A percentile compares a stretch with the other conserved stretches of the same genome.
Conservation (phyloP, 2,797 vertebrate species). For the Tenualosa ilisha region DNA sequence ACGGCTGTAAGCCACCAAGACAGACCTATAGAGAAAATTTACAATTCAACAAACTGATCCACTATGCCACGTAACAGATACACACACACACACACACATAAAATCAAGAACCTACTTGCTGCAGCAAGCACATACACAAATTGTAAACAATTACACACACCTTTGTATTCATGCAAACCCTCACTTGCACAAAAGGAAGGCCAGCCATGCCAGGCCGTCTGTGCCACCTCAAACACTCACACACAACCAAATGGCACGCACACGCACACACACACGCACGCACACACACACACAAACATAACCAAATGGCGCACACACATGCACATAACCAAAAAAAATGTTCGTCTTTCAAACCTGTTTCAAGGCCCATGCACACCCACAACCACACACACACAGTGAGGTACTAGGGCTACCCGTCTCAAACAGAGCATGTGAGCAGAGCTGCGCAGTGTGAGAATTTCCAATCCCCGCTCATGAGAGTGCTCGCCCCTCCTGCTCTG, state of each 20-base stretch:
- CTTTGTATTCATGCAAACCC: background rate
- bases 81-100: background rate
- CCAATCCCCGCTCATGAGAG: no score
- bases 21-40: background rate
- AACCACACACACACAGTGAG: background rate
- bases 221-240: background rate
- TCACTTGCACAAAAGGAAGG: background rate
- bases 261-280: no score
- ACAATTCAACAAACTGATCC: background rate
- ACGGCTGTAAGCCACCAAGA: background rate
- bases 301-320: background rate
- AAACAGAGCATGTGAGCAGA: no score
- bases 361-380: background rate
- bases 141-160: background rate
- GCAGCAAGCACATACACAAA: background rate
- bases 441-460: no score
- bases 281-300: no score
- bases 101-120: background rate
- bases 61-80: background rate
- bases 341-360: background rate
- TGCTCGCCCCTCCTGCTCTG: no score
- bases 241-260: no score
- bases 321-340: background rate
- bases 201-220: background rate
- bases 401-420: no score